These are phyloP conservation scores for zebrafish (Danio rerio) DNA, from an alignment of 2,113 vertebrate species.

Conservation along the genomic window GRCz12tu NC_133183.1:9916501-9917000, in stretches of 20 bases:
- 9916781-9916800: slow-evolving; percentile 22
- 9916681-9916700: neutral
- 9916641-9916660: neutral
- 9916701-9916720: neutral
- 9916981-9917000: slow-evolving; percentile 19
- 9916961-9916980: neutral
- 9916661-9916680: neutral
- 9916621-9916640: slow-evolving; percentile 25
- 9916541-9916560: neutral
- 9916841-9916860: slow-evolving; percentile 1
- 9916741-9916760: slow-evolving; percentile 25
- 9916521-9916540: neutral
- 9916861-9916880: slow-evolving; percentile 14
- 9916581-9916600: neutral
- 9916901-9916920: neutral
- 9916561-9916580: neutral
- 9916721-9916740: slow-evolving; percentile 10
- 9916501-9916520: neutral
- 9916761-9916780: slow-evolving; percentile 2
- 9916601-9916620: neutral
- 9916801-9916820: slow-evolving; percentile 35
- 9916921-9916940: neutral
- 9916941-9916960: slow-evolving; percentile 24
- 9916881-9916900: neutral
- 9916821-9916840: slow-evolving; percentile 1